Percentiles rank a stretch among this genome's conserved stretches.
Conservation (phyloP, 2,888 invertebrate genomes). For the Busseola fusca region DNA sequence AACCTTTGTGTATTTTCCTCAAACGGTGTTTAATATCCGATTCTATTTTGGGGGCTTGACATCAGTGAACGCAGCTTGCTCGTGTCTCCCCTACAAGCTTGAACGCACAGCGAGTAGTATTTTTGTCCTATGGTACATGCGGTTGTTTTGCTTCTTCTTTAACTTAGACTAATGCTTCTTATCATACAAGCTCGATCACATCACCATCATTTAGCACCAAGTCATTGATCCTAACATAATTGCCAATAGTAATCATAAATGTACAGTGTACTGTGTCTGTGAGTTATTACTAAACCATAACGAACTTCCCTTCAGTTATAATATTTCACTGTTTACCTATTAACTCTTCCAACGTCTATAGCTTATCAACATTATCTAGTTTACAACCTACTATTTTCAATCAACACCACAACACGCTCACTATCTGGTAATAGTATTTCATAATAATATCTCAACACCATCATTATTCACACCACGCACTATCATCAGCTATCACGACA, state of each 20-base stretch:
- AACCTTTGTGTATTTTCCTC: conserved; percentile 34
- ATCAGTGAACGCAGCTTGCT: conserved; percentile 9
- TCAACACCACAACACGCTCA: neutral
- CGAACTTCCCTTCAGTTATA: too few species aligned
- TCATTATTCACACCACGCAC: neutral
- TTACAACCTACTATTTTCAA: neutral
- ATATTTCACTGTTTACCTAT: neutral
- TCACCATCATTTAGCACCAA: neutral
- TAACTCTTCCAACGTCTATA: neutral
- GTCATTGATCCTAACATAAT: neutral
- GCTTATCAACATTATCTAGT: neutral
- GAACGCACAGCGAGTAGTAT: conserved; percentile 13
- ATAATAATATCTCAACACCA: too few species aligned
- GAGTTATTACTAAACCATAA: neutral
- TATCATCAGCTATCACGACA: neutral
- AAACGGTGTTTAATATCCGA: conserved; percentile 34
- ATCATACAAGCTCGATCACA: neutral
- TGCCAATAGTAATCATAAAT: neutral
- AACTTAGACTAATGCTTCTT: neutral
- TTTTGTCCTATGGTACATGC: conserved; percentile 23
- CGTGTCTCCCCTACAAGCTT: conserved; percentile 12
- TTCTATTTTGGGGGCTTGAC: conserved; percentile 43
- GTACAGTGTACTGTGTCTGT: neutral
- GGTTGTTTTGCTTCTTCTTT: conserved; percentile 2
- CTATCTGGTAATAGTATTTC: neutral